Evolutionary conservation across 2,797 vertebrate species (phyloP).

Genomic region (Aratinga solstitialis): DNA sequence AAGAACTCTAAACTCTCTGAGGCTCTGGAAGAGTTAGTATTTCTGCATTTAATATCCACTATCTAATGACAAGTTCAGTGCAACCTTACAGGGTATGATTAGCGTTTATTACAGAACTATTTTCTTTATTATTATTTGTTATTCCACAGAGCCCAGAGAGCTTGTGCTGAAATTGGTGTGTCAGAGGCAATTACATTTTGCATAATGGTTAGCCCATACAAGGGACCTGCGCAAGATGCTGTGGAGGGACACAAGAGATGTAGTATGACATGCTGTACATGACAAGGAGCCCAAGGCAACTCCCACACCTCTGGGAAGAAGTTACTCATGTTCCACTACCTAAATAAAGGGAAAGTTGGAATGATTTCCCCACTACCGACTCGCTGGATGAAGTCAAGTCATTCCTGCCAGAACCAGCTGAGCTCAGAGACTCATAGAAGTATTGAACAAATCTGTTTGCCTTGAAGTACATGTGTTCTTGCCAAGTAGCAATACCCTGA

Average conservation of each 20-base stretch:
- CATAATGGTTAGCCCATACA: neutral
- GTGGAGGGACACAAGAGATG: accelerated
- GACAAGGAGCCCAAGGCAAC: neutral
- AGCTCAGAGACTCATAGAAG: constrained; percentile 28
- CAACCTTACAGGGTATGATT: neutral
- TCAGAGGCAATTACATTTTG: neutral
- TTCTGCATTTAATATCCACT: neutral
- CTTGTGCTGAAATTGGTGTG: neutral
- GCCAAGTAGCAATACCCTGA: neutral
- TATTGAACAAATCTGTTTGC: constrained; percentile 33
- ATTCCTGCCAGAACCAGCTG: neutral
- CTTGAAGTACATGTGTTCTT: neutral
- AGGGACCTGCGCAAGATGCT: neutral
- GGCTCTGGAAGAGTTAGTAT: neutral
- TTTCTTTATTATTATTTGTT: neutral
- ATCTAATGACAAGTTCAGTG: neutral
- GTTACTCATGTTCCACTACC: neutral
- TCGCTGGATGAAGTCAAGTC: neutral
- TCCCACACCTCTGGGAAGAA: neutral
- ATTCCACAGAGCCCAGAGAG: neutral
- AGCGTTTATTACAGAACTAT: neutral
- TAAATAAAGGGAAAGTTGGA: constrained; percentile 33
- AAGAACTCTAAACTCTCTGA: neutral
- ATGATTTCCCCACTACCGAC: neutral
- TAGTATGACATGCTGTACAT: accelerated